Evolutionary conservation across 2,797 vertebrate species (phyloP).

Genomic region (Crax fasciolata): DNA sequence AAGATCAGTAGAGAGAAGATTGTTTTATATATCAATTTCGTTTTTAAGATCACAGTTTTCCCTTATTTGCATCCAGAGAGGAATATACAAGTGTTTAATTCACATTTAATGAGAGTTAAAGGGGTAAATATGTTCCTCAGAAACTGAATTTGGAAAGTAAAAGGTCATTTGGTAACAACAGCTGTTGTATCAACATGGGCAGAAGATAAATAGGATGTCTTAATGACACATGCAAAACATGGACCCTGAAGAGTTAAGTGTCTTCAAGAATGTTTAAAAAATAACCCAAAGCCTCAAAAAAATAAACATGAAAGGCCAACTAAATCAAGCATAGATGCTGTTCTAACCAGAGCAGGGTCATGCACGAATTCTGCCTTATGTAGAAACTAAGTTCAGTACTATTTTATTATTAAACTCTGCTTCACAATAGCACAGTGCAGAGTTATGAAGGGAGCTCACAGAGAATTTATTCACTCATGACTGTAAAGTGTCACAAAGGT

Average conservation of each 20-base stretch:
- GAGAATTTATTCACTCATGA: neutral
- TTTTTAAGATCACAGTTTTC: conserved; percentile 37
- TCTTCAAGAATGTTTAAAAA: neutral
- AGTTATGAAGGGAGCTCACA: neutral
- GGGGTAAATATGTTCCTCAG: neutral
- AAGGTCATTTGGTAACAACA: conserved; percentile 15
- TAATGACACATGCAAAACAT: neutral
- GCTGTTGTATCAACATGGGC: neutral
- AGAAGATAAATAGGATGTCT: neutral
- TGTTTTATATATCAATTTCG: conserved; percentile 52
- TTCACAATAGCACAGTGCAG: neutral
- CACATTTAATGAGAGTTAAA: conserved; percentile 1
- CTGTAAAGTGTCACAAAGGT: neutral
- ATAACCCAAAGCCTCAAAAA: neutral
- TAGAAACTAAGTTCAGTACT: neutral
- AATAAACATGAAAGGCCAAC: neutral
- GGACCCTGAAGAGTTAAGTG: neutral
- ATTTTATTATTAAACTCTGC: neutral
- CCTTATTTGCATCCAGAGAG: conserved; percentile 34
- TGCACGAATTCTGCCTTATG: neutral
- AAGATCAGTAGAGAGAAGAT: conserved; percentile 43
- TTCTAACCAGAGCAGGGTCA: neutral
- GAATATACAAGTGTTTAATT: conserved; percentile 50
- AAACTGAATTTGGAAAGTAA: conserved; percentile 1
- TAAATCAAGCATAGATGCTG: neutral